Evolutionary conservation across 2,888 invertebrate genomes (phyloP), one percentile per base, ranked within the genome.

Genomic region (Oxytorus armatus): DNA sequence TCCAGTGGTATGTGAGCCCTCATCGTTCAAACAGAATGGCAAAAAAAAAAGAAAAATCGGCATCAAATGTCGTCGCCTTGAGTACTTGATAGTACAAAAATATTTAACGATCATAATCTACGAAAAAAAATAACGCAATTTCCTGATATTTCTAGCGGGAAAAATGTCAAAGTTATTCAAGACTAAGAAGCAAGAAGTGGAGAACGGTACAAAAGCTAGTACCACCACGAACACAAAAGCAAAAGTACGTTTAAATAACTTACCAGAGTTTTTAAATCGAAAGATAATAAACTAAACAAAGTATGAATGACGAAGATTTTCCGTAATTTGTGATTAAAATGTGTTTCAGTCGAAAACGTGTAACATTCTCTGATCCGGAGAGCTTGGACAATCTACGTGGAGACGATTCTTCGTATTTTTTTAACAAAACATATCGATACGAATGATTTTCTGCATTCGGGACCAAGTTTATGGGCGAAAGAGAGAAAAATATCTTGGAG

Each of bases 281-380:
- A 69, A 72, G 47, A 57, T 81, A 53, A 36, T 63, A 16, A n/a
- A 42, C 10, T 42, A 16, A 10, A 3, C 11, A 21, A 59, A n/a
- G n/a, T n/a, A n/a, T n/a, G n/a, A n/a, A n/a, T n/a, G n/a, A n/a
- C n/a, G n/a, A n/a, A n/a, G n/a, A n/a, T n/a, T n/a, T n/a, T 59
- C 3, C 11, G 39, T 10, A 18, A n/a, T 1, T 53, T 7, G 5
- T 42, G 14, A 63, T 65, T 2, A 53, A 51, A 5, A 57, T 69
- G 18, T 69, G 18, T 85, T 86, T 3, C 84, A 89, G 89, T 89
- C 89, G 33, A 89, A 88, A 83, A 87, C 88, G n/a, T 89, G 89
- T 72, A 82, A 44, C 59, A 74, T 89, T 70, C 85, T 89, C 81
- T 89, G 86, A 89, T 86, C 75, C 42, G 77, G 51, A 68, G 77